Base-by-base conservation (phyloP, 1,140 invertebrate species). In the Sitobion miscanthi region DNA sequence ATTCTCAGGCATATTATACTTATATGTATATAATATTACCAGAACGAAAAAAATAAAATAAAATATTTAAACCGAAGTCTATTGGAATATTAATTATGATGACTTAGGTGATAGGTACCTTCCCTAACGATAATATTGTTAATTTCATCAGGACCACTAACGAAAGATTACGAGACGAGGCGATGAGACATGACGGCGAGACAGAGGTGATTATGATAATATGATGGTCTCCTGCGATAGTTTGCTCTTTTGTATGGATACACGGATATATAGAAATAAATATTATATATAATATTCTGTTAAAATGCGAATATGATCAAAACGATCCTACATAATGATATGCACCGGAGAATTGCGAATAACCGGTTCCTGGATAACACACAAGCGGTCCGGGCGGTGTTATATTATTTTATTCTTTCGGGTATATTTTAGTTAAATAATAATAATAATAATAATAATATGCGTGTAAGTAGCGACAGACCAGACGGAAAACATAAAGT, bases 251-350 rank as follows among this genome's bases (percentile, higher is more conserved):
- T 25, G 57, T 62, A 38, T 38, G 14, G 25, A 62, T 62, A 25
- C 57, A 30, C 57, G 8, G 25, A 62, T 62, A 4, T 62, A 30
- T 30, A 62, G 57, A 62, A 62, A 30, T 30, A 62, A 30, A 62
- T 62, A 62, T 30, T 62, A 62, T 62, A 25, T 62, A 30, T 62
- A 30, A 62, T 62, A 62, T 30, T 69, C 62, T 5, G 30, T 69
- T n/a, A 14, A 69, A 69, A 69, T 77, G 62, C 62, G n/a, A 77
- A 77, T 77, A n/a, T 77, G n/a, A n/a, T 77, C n/a, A n/a, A 77
- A 77, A 77, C 62, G 30, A 77, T 17, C 62, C 62, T 2, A 47
- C 11, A 47, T 52, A 9, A 11, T 52, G n/a, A 69, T n/a, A 77
- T 77, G n/a, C 62, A 77, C 30, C n/a, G n/a, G 30, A 4, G 3